Evolutionary conservation across 1,140 invertebrate species (phyloP).

Genomic region (Aphis gossypii): DNA sequence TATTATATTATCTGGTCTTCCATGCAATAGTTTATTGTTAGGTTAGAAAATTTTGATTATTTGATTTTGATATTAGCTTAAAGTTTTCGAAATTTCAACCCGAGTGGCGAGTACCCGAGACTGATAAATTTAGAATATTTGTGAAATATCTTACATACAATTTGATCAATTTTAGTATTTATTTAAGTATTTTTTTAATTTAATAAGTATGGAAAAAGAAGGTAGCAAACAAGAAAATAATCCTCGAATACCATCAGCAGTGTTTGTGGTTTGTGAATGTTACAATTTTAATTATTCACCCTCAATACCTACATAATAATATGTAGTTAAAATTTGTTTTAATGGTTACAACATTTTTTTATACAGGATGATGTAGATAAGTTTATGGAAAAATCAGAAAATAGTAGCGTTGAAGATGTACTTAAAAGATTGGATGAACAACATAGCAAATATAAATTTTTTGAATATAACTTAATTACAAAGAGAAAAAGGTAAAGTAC

Average conservation of each 20-base stretch:
- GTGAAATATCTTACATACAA: not conserved
- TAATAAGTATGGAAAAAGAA: constrained; percentile 59
- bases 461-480: constrained; percentile 88
- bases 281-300: not conserved
- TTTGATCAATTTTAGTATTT: not conserved
- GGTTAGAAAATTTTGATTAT: not conserved
- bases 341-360: not conserved
- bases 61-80: constrained; percentile 10
- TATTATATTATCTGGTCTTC: not conserved
- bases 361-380: constrained; percentile 93
- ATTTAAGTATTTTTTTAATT: not conserved
- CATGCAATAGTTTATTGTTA: not conserved
- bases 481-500: constrained; percentile 76
- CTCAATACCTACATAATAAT: not conserved
- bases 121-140: not conserved
- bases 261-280: constrained; percentile 38
- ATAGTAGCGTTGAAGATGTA: constrained; percentile 82
- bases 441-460: constrained; percentile 95
- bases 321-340: constrained; percentile 2
- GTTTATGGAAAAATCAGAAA: constrained; percentile 86
- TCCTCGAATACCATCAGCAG: constrained; percentile 61
- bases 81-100: not conserved
- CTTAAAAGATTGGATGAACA: constrained; percentile 87
- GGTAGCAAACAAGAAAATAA: constrained; percentile 61
- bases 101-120: too few species aligned